Evolutionary conservation across 2,888 invertebrate genomes (phyloP).

Genomic region (Helleia helle): DNA sequence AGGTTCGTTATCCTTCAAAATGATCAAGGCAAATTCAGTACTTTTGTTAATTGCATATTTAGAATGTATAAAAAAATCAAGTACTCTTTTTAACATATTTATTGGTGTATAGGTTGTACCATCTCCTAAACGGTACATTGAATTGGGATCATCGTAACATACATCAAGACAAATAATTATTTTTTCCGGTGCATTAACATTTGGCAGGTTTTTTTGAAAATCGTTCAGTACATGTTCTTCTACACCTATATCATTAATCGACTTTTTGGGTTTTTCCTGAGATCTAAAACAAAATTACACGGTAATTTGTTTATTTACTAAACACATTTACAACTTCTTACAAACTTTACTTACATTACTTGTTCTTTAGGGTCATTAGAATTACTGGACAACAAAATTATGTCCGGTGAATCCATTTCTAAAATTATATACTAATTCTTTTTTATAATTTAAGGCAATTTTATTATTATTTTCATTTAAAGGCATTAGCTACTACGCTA

Average conservation of each 20-base stretch:
- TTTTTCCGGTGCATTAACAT: slow-evolving; percentile 74
- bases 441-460: too few relatives aligned
- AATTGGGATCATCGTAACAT: slow-evolving; percentile 70
- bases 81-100: slow-evolving; percentile 76
- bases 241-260: slow-evolving; percentile 29
- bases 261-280: slow-evolving; percentile 11
- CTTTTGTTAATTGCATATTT: slow-evolving; percentile 74
- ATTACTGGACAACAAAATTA: neutral
- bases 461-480: too few relatives aligned
- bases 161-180: slow-evolving; percentile 78
- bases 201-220: slow-evolving; percentile 60
- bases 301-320: neutral
- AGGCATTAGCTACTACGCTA: too few relatives aligned
- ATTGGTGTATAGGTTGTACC: slow-evolving; percentile 72
- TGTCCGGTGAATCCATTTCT: neutral
- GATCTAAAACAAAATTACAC: slow-evolving; percentile 19
- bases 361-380: neutral
- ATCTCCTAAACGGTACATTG: slow-evolving; percentile 65
- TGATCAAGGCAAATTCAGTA: slow-evolving; percentile 77
- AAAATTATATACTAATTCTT: too few relatives aligned
- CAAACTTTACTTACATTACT: neutral
- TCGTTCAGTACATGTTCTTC: slow-evolving; percentile 53
- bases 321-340: neutral
- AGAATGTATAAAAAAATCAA: slow-evolving; percentile 76
- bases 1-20: slow-evolving; percentile 66